A percentile compares a stretch with the other conserved stretches of the same genome.
Conservation (phyloP, 2,888 invertebrate species). For the Yponomeuta malinellus region DNA sequence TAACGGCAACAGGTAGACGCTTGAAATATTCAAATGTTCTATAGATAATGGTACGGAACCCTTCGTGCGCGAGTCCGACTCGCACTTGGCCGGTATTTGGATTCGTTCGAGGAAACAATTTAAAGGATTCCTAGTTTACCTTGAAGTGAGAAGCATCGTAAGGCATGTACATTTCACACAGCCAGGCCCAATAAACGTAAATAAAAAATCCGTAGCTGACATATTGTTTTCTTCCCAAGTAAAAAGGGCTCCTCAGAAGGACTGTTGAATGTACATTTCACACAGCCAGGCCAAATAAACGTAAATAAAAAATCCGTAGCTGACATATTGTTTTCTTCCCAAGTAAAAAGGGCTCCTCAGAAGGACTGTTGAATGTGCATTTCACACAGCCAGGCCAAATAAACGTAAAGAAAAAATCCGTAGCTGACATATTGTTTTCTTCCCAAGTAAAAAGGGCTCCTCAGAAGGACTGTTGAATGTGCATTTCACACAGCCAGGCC, state of each 20-base stretch:
- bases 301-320: neutral
- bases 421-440: neutral
- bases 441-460: constrained; percentile 62
- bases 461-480: constrained; percentile 86
- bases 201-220: neutral
- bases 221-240: constrained; percentile 36
- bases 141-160: no score
- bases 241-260: constrained; percentile 65
- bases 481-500: constrained; percentile 23
- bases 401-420: neutral
- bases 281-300: no score
- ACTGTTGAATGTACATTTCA: constrained; percentile 83
- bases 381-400: no score
- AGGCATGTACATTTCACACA: no score
- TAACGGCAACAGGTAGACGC: no score
- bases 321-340: constrained; percentile 22
- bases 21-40: no score
- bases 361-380: constrained; percentile 89
- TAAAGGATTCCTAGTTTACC: no score
- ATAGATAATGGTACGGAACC: no score
- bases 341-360: constrained; percentile 65
- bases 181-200: no score
- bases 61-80: no score
- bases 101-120: no score
- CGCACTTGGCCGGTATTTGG: no score